Evolutionary conservation across 2,888 invertebrate genomes (phyloP).

Genomic region (Mythimna loreyi): DNA sequence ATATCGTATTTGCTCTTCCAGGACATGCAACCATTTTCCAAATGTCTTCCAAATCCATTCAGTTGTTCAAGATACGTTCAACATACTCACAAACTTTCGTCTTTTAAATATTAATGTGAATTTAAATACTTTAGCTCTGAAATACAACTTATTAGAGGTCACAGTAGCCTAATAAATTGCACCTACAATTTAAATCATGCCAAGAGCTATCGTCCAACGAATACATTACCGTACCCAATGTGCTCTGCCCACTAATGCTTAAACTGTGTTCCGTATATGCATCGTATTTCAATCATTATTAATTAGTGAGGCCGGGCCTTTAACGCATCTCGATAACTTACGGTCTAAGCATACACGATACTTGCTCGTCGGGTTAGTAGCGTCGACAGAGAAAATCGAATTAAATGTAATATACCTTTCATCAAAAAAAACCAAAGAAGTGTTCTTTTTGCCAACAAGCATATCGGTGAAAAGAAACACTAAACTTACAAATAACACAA

Average conservation of each 20-base stretch:
- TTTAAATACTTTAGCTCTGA: too few species aligned
- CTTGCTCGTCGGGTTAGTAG: constrained; percentile 60
- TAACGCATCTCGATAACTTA: constrained; percentile 70
- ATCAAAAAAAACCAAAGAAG: too few species aligned
- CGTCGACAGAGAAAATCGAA: constrained; percentile 58
- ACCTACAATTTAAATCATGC: constrained; percentile 36
- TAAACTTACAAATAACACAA: too few species aligned
- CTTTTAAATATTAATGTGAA: too few species aligned
- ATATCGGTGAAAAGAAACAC: too few species aligned
- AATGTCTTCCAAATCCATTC: too few species aligned
- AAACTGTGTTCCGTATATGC: constrained; percentile 65
- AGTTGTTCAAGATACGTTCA: too few species aligned
- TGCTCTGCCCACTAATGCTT: constrained; percentile 61
- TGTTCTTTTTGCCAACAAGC: too few species aligned
- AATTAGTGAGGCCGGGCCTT: constrained; percentile 66
- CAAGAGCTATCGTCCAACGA: constrained; percentile 28
- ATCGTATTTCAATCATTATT: constrained; percentile 70
- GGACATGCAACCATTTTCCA: too few species aligned
- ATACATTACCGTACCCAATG: constrained; percentile 50
- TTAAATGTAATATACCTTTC: neutral
- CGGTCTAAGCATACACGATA: constrained; percentile 65
- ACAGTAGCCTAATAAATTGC: constrained; percentile 14
- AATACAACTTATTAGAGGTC: too few species aligned
- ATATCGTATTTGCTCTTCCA: too few species aligned
- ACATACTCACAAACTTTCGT: too few species aligned